Evolutionary conservation across 64 coral and sea anemone genomes (phyloP).

Genomic region (Montipora foliosa): DNA sequence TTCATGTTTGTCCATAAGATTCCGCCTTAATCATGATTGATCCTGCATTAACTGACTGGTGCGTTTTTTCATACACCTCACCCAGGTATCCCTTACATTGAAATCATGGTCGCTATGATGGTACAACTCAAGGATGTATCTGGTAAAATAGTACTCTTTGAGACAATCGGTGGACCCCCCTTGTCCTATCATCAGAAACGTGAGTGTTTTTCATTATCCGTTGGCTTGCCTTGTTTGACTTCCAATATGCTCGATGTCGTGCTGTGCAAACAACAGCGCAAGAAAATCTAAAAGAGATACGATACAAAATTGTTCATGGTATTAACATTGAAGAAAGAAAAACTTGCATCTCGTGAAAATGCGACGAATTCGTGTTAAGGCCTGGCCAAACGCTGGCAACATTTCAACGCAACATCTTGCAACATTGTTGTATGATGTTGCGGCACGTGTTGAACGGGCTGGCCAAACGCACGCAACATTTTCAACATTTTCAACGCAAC

Average conservation of each 20-base stretch:
- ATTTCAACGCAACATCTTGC: too few species aligned
- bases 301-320: too few species aligned
- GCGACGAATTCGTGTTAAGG: too few species aligned
- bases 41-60: background rate
- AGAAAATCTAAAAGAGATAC: too few species aligned
- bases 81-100: conserved; percentile 82
- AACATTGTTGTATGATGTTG: too few species aligned
- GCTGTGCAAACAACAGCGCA: too few species aligned
- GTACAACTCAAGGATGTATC: conserved; percentile 73
- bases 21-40: background rate
- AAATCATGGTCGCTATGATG: conserved; percentile 83
- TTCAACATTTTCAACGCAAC: too few species aligned
- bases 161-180: conserved; percentile 88
- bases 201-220: conserved; percentile 43
- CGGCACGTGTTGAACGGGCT: too few species aligned
- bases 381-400: too few species aligned
- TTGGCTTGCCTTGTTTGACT: background rate
- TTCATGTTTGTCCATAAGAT: background rate
- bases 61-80: background rate
- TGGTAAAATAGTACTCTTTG: conserved; percentile 77
- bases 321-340: too few species aligned
- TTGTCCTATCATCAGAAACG: conserved; percentile 79
- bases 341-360: too few species aligned
- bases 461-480: too few species aligned
- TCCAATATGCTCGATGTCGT: background rate